phyloP scores from a whole-genome alignment of 2,888 invertebrate genomes.

The Drosophila merina region DNA sequence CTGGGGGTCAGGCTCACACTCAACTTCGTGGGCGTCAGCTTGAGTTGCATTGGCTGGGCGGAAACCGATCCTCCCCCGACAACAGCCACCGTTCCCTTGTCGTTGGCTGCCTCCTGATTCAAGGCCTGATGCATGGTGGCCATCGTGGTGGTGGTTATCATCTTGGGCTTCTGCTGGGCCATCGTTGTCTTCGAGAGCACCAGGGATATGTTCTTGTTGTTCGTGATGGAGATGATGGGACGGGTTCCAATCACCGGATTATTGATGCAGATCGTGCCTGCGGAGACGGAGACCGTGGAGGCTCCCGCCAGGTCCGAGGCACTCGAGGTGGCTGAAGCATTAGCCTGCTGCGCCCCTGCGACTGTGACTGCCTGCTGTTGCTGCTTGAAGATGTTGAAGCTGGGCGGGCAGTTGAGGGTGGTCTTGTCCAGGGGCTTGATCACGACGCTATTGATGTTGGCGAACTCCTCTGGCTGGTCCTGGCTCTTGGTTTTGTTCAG shows the following conservation, averaged over 20 bases:
- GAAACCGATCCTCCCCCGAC: not conserved
- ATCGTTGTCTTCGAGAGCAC: conserved; percentile 67
- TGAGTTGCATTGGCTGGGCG: conserved; percentile 12
- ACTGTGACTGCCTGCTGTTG: conserved; percentile 87
- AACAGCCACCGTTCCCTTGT: conserved; percentile 8
- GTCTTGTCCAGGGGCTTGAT: conserved; percentile 64
- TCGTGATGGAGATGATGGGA: conserved; percentile 65
- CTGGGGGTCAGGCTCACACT: conserved; percentile 27
- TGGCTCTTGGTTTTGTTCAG: conserved; percentile 63
- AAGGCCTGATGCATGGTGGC: conserved; percentile 52
- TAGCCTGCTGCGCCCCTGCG: conserved; percentile 85
- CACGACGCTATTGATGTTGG: conserved; percentile 65
- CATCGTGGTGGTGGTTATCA: conserved; percentile 56
- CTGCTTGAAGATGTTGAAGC: conserved; percentile 79
- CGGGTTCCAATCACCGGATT: conserved; percentile 43
- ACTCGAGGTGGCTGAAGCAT: not conserved
- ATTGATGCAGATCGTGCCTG: conserved; percentile 50
- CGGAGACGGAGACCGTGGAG: conserved; percentile 83
- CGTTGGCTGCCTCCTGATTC: conserved; percentile 24
- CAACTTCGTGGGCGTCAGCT: conserved; percentile 43
- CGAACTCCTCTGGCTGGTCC: conserved; percentile 55
- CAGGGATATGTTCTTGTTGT: conserved; percentile 71
- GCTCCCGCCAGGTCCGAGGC: conserved; percentile 86
- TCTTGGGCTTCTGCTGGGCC: conserved; percentile 64
- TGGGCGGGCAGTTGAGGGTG: conserved; percentile 57